Base-by-base conservation (phyloP, 2,113 vertebrate genomes). In the Reinhardtius hippoglossoides region DNA sequence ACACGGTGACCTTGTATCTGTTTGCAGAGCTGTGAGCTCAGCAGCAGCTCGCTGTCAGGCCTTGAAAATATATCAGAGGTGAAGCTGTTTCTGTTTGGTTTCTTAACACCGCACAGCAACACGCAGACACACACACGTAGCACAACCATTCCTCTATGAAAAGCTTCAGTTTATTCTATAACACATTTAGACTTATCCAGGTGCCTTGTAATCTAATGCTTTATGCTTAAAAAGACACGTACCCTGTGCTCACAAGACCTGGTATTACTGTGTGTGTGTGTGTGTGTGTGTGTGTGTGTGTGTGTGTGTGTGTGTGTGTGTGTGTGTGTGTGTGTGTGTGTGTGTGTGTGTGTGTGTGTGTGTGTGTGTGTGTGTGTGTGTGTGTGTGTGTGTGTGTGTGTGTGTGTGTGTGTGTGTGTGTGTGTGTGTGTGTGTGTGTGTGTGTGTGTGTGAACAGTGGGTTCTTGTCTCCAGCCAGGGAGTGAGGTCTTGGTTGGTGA, bases 11-110 rank as follows among this genome's bases (percentile, higher is more conserved):
- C 80, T 82, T 82, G 68, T 67, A 35, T 83, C 57, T 88, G 88
- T 87, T 87, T 88, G 64, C 64, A 50, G 70, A 81, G 86, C 83
- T 82, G 62, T 74, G 80, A 79, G 65, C 78, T 77, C 80, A 82
- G 85, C 87, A 61, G 74, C 82, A 71, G 78, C 70, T 80, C 75
- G 13, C 82, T 80, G 67, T 79, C 82, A 71, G 59, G 55, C 8
- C 81, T 81, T 82, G 81, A 74, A 31, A 31, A 31, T 59, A 80
- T 40, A 75, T 21, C 73, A 71, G 46, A 71, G 71, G 71, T 57
- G 75, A 87, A 73, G 62, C 62, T 23, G 37, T 79, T 63, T 14
- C 62, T 72, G 67, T 81, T 59, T 83, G 71, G 42, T 67, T 54
- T 78, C 73, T 56, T 79, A 77, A 12, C 61, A 54, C 18, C 15